Evolutionary conservation across 2,797 vertebrate species (phyloP), one percentile per base, ranked within the genome.

Genomic region (Megaceryle alcyon): DNA sequence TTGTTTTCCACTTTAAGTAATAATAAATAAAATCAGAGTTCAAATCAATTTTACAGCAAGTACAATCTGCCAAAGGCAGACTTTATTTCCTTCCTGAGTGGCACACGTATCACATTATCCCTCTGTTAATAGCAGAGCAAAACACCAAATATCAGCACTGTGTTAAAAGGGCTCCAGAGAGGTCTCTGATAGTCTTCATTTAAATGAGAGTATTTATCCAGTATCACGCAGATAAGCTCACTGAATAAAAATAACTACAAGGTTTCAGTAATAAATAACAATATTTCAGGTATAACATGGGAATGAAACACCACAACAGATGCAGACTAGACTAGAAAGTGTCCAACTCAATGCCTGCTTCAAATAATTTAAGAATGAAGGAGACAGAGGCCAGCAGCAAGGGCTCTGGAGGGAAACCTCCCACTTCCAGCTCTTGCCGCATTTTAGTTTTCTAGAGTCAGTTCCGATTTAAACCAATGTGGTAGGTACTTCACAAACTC

Each of bases 81-180:
- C 48, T 87, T 91, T 19, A 56, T 69, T 82, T 95, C 82, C 80
- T 92, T 23, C 29, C 76, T 25, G 28, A 93, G 54, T 33, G 57
- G 22, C 41, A 65, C 14, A 72, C 0, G 0, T 84, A 90, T 66
- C 80, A 56, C 65, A 79, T 86, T 92, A 90, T 91, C 51, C 77
- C 59, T 94, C 83, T 69, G 79, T 20, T 95, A 95, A 92, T 11
- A 94, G 92, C 65, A 83, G 61, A 84, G 88, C 43, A 86, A 94
- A 90, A 76, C 82, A 95, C 46, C 57, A 91, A 92, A 76, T 88
- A 90, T 68, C 87, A 95, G 54, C 39, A 41, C 8, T 31, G 41
- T 48, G n/a, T 84, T 82, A 65, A 69, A 88, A 93, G 35, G n/a
- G 43, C 54, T 93, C 12, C 63, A 92, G 54, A 53, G 59, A 25